Conservation (phyloP, 2,888 invertebrate genomes). For the Dolichomitus sp. region DNA sequence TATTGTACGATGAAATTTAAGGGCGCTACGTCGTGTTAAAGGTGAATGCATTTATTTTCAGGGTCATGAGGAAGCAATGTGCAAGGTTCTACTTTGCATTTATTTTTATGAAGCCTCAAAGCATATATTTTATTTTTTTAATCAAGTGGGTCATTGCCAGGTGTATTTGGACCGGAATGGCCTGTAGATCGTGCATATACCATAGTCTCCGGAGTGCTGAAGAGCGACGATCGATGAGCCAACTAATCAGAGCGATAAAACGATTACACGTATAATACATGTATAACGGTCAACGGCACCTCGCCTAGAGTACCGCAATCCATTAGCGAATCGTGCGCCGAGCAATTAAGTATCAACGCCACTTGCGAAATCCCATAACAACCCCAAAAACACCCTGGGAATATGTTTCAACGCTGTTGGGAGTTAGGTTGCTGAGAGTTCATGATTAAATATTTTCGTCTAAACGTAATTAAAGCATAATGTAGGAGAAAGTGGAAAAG, state of each 20-base stretch:
- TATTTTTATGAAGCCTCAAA: too few relatives aligned
- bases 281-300: constrained; percentile 59
- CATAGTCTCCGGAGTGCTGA: not conserved
- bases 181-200: not conserved
- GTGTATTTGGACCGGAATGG: not conserved
- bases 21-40: too few relatives aligned
- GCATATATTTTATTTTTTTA: too few relatives aligned
- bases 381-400: not conserved
- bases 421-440: not conserved
- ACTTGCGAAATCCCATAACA: constrained; percentile 2
- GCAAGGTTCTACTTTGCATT: too few relatives aligned
- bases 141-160: not conserved
- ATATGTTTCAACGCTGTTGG: not conserved
- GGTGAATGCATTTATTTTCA: too few relatives aligned
- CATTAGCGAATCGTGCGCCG: constrained; percentile 52
- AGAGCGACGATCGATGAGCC: constrained; percentile 63
- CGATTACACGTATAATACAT: constrained; percentile 66
- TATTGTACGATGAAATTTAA: too few relatives aligned
- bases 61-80: too few relatives aligned
- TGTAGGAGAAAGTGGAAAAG: not conserved
- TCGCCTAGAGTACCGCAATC: constrained; percentile 41
- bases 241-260: constrained; percentile 67
- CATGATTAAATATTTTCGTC: constrained; percentile 26
- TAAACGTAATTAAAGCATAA: constrained; percentile 13
- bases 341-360: constrained; percentile 48